phyloP scores from a whole-genome alignment of 2,113 vertebrate genomes.

The Panurus biarmicus region DNA sequence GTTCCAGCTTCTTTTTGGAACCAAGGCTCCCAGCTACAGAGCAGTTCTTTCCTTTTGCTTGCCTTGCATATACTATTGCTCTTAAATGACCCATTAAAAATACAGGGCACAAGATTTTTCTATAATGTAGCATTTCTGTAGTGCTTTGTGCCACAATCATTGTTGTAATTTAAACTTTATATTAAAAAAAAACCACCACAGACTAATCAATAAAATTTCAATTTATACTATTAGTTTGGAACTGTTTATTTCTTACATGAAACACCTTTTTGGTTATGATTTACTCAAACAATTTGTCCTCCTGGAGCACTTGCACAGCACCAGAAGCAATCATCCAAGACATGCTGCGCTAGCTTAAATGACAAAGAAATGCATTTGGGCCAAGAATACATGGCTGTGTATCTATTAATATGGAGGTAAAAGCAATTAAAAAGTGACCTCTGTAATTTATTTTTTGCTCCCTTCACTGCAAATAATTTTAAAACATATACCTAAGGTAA shows the following conservation, averaged over 20 bases:
- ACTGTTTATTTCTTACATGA: constrained; percentile 47
- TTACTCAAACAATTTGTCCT: constrained; percentile 31
- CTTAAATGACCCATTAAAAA: constrained; percentile 5
- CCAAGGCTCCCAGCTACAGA: background rate
- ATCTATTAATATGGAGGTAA: background rate
- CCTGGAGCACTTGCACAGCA: background rate
- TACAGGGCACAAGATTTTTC: constrained; percentile 36
- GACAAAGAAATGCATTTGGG: background rate
- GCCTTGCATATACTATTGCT: background rate
- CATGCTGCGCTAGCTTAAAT: background rate
- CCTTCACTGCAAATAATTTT: background rate
- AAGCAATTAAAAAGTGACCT: background rate
- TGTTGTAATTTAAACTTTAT: constrained; percentile 63
- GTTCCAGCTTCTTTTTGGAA: background rate
- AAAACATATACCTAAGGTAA: background rate
- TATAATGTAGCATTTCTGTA: constrained; percentile 32
- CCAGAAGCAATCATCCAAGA: background rate
- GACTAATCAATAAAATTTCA: constrained; percentile 59
- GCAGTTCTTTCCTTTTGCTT: background rate
- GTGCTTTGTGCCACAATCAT: constrained; percentile 44
- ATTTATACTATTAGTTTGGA: constrained; percentile 58
- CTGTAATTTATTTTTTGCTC: background rate
- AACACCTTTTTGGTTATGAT: constrained; percentile 44
- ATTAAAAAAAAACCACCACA: constrained; percentile 12
- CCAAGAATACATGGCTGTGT: background rate